Evolutionary conservation across 2,113 vertebrate species (phyloP).

Genomic region (Mus musculus): GRCm39 chr12:92299001-92299500

Average conservation of each 20-base stretch:
- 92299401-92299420: conserved; percentile 27
- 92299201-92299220: not conserved
- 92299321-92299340: conserved; percentile 28
- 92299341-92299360: conserved; percentile 50
- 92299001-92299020: not conserved
- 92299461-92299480: conserved; percentile 44
- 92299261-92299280: conserved; percentile 32
- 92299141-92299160: not conserved
- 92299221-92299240: conserved; percentile 37
- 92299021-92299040: not conserved
- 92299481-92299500: conserved; percentile 32
- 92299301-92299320: not conserved
- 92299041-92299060: not conserved
- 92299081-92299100: not conserved
- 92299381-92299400: conserved; percentile 35
- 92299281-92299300: conserved; percentile 44
- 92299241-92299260: conserved; percentile 33
- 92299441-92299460: conserved; percentile 60
- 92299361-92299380: conserved; percentile 49
- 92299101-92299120: not conserved
- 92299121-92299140: not conserved
- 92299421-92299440: conserved; percentile 33
- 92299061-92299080: not conserved
- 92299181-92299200: not conserved
- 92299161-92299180: not conserved